Conservation (phyloP, 1,140 invertebrate genomes). For the Catajapyx aquilonaris region DNA sequence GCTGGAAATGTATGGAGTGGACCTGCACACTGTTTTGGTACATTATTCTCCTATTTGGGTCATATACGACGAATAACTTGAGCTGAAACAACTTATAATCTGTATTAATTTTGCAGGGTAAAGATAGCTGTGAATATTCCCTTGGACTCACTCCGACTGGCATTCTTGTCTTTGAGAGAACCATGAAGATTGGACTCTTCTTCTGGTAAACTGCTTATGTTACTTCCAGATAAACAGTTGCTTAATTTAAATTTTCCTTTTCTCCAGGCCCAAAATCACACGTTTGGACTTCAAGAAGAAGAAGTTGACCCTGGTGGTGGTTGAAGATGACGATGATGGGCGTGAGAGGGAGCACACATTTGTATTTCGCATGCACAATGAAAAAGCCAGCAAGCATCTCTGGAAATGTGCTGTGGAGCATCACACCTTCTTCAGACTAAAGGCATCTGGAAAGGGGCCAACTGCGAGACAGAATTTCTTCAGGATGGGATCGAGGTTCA, state of each 20-base stretch:
- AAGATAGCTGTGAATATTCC: conserved; percentile 88
- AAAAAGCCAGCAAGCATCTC: conserved; percentile 95
- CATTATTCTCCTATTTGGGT: not conserved
- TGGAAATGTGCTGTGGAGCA: conserved; percentile 99
- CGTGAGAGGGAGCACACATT: conserved; percentile 84
- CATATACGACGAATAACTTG: not conserved
- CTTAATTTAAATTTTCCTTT: conserved; percentile 4
- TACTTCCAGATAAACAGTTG: conserved; percentile 1
- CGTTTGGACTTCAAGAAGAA: conserved; percentile 90
- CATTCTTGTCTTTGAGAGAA: conserved; percentile 88
- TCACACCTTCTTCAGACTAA: conserved; percentile 91
- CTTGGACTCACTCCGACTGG: conserved; percentile 94
- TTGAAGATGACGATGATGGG: conserved; percentile 89
- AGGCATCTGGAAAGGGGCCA: conserved; percentile 71
- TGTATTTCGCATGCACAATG: conserved; percentile 72
- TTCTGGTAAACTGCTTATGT: conserved; percentile 51
- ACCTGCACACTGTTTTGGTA: conserved; percentile 77
- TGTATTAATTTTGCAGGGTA: conserved; percentile 55
- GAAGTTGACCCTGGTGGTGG: conserved; percentile 81
- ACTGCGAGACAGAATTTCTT: conserved; percentile 87
- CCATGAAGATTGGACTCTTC: conserved; percentile 91
- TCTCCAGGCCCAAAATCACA: conserved; percentile 55
- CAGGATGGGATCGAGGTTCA: conserved; percentile 86
- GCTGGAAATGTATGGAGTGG: conserved; percentile 92
- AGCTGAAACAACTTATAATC: too few relatives aligned